phyloP scores from a whole-genome alignment of 2,113 vertebrate species.

The Gymnogyps californianus region DNA sequence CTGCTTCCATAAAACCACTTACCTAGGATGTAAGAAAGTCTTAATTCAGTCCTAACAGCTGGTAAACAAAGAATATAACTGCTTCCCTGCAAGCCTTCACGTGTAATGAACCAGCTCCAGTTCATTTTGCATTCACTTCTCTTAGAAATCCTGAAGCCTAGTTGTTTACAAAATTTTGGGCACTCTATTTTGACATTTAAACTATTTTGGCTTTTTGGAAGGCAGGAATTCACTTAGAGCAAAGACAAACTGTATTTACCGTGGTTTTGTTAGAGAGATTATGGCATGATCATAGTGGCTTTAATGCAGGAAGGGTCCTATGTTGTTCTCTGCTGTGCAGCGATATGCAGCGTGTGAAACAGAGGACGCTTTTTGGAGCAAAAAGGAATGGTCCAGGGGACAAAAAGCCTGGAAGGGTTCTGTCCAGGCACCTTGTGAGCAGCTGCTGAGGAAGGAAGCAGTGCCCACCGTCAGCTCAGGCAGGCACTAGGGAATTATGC shows the following conservation, averaged over 20 bases:
- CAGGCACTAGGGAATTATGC: neutral
- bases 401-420: neutral
- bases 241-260: neutral
- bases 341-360: neutral
- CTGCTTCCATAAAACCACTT: neutral
- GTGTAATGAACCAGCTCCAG: neutral
- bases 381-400: neutral
- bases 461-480: neutral
- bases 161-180: neutral
- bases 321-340: neutral
- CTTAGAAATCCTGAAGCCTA: neutral
- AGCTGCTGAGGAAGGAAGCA: neutral
- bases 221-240: neutral
- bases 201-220: neutral
- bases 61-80: neutral
- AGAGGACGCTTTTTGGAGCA: neutral
- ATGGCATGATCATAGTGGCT: neutral
- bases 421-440: neutral
- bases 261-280: neutral
- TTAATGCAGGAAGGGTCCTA: neutral
- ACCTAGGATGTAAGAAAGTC: neutral
- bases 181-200: neutral
- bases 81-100: neutral
- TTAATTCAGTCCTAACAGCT: neutral
- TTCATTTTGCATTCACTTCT: neutral